Conservation (phyloP, 2,113 vertebrate species). For the Gallinago paraguaiae region DNA sequence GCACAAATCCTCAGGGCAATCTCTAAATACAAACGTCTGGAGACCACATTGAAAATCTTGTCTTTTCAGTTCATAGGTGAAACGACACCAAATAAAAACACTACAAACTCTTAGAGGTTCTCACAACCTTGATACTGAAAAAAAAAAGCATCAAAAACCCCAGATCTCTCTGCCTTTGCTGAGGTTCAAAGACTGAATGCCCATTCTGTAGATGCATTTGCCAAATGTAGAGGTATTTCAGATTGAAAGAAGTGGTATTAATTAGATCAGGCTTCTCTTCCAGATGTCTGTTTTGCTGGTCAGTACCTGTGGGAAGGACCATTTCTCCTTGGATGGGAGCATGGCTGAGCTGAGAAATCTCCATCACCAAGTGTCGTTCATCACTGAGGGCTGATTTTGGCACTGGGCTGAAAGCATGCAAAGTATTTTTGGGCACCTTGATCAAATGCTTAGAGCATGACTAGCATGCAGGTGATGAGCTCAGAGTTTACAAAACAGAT, state of each 20-base stretch:
- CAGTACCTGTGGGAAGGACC: neutral
- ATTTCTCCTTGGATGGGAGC: neutral
- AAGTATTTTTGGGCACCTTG: neutral
- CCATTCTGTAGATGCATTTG: neutral
- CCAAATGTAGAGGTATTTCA: neutral
- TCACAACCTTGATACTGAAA: neutral
- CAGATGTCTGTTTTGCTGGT: neutral
- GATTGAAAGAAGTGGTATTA: neutral
- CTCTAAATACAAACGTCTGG: neutral
- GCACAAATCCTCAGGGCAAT: neutral
- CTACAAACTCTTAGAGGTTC: neutral
- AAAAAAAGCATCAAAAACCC: no score
- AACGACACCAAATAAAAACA: neutral
- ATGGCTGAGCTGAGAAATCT: neutral
- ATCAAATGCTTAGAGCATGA: neutral
- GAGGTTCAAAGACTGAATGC: neutral
- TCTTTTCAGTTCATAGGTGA: neutral
- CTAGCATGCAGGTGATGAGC: neutral
- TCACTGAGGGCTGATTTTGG: neutral
- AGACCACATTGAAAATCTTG: neutral
- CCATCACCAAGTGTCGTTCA: fast-evolving
- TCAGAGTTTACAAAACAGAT: neutral
- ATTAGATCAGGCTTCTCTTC: neutral
- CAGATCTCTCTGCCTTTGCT: neutral
- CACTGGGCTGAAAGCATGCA: neutral